Percentiles rank a stretch among this genome's conserved stretches.
phyloP scores from a whole-genome alignment of 2,888 invertebrate species.

The Argyresthia goedartella region DNA sequence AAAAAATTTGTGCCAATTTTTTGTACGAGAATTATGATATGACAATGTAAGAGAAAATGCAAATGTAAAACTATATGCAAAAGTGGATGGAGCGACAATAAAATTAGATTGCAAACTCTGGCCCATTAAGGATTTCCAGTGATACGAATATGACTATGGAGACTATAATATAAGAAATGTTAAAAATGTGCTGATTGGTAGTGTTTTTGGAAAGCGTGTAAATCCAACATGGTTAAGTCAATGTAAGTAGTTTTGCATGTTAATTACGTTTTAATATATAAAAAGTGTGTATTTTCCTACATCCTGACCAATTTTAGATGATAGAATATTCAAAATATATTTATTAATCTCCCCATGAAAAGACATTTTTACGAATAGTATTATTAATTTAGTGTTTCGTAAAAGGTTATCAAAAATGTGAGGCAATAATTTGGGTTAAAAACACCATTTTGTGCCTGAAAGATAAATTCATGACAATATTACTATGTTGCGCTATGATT shows the following conservation, averaged over 20 bases:
- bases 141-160: background rate
- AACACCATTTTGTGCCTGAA: constrained; percentile 64
- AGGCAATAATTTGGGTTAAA: constrained; percentile 62
- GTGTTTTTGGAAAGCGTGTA: background rate
- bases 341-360: constrained; percentile 58
- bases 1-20: background rate
- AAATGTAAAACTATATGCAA: background rate
- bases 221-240: background rate
- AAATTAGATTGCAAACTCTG: no score
- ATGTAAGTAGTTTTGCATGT: background rate
- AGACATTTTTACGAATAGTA: constrained; percentile 72
- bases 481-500: constrained; percentile 19
- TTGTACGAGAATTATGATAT: background rate
- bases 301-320: constrained; percentile 63
- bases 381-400: constrained; percentile 66
- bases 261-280: background rate
- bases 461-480: constrained; percentile 53
- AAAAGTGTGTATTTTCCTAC: constrained; percentile 53
- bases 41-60: background rate
- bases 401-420: constrained; percentile 26
- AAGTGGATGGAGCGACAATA: background rate
- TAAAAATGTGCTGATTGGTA: background rate
- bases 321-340: constrained; percentile 55
- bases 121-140: background rate
- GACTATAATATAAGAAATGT: background rate